phyloP scores from a whole-genome alignment of 2,113 vertebrate species.

The Urocolius indicus region DNA sequence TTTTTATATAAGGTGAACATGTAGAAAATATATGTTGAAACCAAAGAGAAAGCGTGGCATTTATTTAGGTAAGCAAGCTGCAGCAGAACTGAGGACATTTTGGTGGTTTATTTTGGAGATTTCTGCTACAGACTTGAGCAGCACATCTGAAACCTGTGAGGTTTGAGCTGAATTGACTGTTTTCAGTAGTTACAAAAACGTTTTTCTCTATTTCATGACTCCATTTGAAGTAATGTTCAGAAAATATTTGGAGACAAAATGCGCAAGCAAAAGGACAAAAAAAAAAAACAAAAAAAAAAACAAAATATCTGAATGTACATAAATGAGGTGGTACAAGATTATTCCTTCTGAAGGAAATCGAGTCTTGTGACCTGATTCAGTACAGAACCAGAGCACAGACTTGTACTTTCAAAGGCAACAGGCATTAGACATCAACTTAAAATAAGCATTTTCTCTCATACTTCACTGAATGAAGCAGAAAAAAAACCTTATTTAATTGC shows the following conservation, averaged over 20 bases:
- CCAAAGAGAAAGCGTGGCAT: not conserved
- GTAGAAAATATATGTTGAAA: not conserved
- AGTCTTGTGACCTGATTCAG: not conserved
- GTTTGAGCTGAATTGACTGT: not conserved
- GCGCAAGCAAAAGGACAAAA: not conserved
- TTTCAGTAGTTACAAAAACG: not conserved
- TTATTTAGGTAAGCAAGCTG: not conserved
- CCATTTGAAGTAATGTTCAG: not conserved
- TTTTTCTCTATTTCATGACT: not conserved
- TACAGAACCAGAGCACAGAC: not conserved
- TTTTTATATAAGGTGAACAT: not conserved
- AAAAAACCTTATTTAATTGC: not conserved
- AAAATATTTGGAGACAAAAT: not conserved
- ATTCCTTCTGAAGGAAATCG: not conserved
- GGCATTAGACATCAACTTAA: not conserved
- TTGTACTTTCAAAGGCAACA: not conserved
- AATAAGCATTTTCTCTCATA: not conserved
- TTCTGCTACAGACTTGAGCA: not conserved
- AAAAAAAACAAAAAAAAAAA: not conserved
- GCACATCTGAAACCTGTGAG: not conserved
- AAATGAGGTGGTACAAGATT: not conserved
- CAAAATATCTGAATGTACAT: not conserved
- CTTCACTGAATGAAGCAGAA: not conserved
- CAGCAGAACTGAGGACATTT: not conserved
- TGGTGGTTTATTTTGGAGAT: not conserved